Base-by-base conservation (phyloP, 1,140 invertebrate species). In the Apis laboriosa region DNA sequence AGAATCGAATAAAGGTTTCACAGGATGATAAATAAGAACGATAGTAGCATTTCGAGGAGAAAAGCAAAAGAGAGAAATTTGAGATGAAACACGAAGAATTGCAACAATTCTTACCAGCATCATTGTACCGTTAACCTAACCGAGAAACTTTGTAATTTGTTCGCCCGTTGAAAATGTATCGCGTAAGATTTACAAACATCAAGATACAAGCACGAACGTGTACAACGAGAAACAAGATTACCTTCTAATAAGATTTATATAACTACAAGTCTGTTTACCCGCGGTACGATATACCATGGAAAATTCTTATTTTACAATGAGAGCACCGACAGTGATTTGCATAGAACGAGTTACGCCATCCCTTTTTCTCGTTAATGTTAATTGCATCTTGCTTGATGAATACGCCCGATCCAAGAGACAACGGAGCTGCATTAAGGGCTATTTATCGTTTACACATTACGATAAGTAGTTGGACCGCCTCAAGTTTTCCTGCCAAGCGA, bases 221-320 rank as follows among this genome's bases (percentile, higher is more conserved):
- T 61, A 19, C 12, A n/a, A 17, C 73, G 64, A 43, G 64, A 68
- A 82, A 77, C 80, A 34, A 61, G 80, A 77, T 82, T 77, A 82
- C 64, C n/a, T 43, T 55, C 56, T 70, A 77, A 82, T 82, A 77
- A 82, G 80, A 82, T 82, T 82, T 82, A 82, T 61, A 60, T 28
- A 60, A 60, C 74, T 55, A 55, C 24, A 24, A 43, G 72, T 63
- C 21, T 34, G 60, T 82, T 77, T 51, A 19, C 21, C 9, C 17
- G 15, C 43, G 12, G n/a, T 21, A 53, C 53, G 21, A 21, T 9
- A 34, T 13, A n/a, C 17, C 53, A 13, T 11, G 15, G 72, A 28
- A 21, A 60, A 67, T 17, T 56, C 43, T 75, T 49, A 24, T 21
- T 56, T 75, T 8, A 12, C 15, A 19, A 60, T 7, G 34, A 43